A percentile compares a stretch with the other conserved stretches of the same genome.
These are phyloP conservation scores for Ditula angustiorana DNA, from an alignment of 2,888 invertebrate species.

Conservation along the genomic window DNA sequence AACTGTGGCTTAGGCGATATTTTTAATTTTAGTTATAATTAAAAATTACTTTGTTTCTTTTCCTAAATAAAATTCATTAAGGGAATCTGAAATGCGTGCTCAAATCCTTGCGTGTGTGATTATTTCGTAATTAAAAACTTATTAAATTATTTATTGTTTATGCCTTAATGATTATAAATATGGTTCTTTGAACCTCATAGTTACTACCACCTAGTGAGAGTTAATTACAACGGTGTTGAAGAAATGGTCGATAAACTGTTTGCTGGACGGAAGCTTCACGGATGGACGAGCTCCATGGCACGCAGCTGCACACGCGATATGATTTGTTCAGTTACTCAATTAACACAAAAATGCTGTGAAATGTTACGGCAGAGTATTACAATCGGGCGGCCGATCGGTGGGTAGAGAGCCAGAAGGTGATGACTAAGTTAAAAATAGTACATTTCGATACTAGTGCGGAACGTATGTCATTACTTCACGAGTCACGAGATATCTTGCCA, in stretches of 20 bases:
- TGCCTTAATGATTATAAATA: not conserved
- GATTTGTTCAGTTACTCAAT: not conserved
- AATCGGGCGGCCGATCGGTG: slow-evolving; percentile 1
- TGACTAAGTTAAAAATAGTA: too few species aligned
- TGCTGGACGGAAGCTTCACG: slow-evolving; percentile 32
- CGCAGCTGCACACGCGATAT: not conserved
- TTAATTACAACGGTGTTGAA: slow-evolving; percentile 1
- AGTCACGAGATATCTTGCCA: too few species aligned
- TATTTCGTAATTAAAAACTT: too few species aligned
- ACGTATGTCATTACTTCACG: too few species aligned
- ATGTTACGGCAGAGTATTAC: not conserved
- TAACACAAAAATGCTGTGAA: not conserved
- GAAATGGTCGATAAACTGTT: slow-evolving; percentile 5
- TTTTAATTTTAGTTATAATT: too few species aligned
- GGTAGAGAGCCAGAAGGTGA: too few species aligned
- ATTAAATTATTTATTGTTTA: not conserved
- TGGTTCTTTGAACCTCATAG: not conserved
- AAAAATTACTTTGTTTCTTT: too few species aligned
- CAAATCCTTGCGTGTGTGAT: too few species aligned
- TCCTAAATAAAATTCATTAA: too few species aligned
- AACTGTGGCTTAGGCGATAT: too few species aligned
- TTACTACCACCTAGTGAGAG: not conserved
- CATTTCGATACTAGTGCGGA: too few species aligned
- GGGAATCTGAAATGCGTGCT: too few species aligned
- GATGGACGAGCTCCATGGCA: slow-evolving; percentile 14